phyloP scores from a whole-genome alignment of 2,113 vertebrate species.

The Hemiprocne comata region DNA sequence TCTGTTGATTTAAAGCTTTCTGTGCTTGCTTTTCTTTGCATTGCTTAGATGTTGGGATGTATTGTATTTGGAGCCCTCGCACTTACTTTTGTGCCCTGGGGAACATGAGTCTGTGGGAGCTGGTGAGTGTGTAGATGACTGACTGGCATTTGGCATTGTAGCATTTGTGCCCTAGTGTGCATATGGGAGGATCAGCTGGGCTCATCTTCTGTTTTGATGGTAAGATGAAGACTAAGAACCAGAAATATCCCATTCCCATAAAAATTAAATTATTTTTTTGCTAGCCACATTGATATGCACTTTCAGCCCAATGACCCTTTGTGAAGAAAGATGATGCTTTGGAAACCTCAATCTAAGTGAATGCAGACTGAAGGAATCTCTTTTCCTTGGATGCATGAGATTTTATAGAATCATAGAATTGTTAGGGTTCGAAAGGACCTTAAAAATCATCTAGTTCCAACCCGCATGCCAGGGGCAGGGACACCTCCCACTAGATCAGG shows the following conservation, averaged over 20 bases:
- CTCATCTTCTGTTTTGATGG: background rate
- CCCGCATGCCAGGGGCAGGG: too few species aligned
- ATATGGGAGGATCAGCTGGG: background rate
- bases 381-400: background rate
- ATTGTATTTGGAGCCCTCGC: background rate
- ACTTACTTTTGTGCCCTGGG: background rate
- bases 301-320: background rate
- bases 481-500: too few species aligned
- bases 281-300: background rate
- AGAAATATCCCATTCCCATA: background rate
- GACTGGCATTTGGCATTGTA: background rate
- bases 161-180: background rate
- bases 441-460: too few species aligned
- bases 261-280: background rate
- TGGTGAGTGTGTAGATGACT: background rate
- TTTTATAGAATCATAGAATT: too few species aligned
- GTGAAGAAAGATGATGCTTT: background rate
- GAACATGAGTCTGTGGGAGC: background rate
- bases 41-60: background rate
- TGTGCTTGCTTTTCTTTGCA: background rate
- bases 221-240: background rate
- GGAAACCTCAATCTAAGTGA: background rate
- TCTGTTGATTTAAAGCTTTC: background rate
- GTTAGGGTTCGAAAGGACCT: too few species aligned
- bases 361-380: background rate